Percentiles rank a stretch among this genome's conserved stretches.
Evolutionary conservation across 1,140 invertebrate species (phyloP).

Genomic region (Drosophila fuyamai): DNA sequence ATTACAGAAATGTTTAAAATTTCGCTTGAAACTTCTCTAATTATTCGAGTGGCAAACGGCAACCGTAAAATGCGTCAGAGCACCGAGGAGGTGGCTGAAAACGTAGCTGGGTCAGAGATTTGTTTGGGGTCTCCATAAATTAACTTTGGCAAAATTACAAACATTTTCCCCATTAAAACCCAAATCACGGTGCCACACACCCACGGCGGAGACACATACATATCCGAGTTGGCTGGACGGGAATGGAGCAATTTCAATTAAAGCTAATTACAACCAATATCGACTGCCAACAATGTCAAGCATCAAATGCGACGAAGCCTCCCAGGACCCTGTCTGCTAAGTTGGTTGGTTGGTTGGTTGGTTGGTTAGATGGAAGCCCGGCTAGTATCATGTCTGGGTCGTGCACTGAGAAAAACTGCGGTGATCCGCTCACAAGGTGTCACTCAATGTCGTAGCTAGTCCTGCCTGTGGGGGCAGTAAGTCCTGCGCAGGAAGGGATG

Average conservation of each 20-base stretch:
- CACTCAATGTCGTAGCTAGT: slow-evolving; percentile 47
- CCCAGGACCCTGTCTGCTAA: slow-evolving; percentile 24
- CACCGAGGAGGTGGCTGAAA: slow-evolving; percentile 21
- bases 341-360: slow-evolving; percentile 4
- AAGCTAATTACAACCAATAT: slow-evolving; percentile 83
- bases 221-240: slow-evolving; percentile 46
- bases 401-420: slow-evolving; percentile 39
- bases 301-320: slow-evolving; percentile 64
- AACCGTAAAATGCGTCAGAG: slow-evolving; percentile 36
- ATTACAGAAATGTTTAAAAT: slow-evolving; percentile 39
- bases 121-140: slow-evolving; percentile 66
- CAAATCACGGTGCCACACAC: slow-evolving; percentile 61
- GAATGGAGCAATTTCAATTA: slow-evolving; percentile 81
- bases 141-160: slow-evolving; percentile 80
- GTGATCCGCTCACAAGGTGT: slow-evolving; percentile 33
- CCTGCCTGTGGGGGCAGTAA: slow-evolving; percentile 36
- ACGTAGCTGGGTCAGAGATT: slow-evolving; percentile 5
- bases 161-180: slow-evolving; percentile 77
- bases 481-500: slow-evolving; percentile 14
- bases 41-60: slow-evolving; percentile 58
- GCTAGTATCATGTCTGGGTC: slow-evolving; percentile 40
- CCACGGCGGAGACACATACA: not conserved
- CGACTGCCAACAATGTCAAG: slow-evolving; percentile 81
- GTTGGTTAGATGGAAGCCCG: slow-evolving; percentile 28
- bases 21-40: slow-evolving; percentile 59